phyloP scores from a whole-genome alignment of 2,888 invertebrate species.

The Lycia hirtaria region DNA sequence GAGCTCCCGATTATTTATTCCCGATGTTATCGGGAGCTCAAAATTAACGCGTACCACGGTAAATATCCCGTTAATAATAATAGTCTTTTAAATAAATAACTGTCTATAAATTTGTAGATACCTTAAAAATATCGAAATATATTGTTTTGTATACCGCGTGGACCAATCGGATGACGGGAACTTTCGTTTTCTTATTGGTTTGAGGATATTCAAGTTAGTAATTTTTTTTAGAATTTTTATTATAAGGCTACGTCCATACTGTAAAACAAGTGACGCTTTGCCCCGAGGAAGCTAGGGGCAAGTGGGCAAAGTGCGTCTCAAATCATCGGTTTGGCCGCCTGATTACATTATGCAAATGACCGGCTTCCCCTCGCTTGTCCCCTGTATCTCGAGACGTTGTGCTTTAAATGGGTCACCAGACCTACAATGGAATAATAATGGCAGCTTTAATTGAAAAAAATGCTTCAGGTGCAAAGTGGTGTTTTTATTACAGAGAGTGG shows the following conservation, averaged over 20 bases:
- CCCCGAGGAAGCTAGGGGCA: constrained; percentile 40
- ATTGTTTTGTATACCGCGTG: no score
- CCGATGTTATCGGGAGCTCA: no score
- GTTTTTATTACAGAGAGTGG: background rate
- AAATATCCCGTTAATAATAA: no score
- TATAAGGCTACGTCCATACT: constrained; percentile 14
- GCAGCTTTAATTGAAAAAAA: constrained; percentile 26
- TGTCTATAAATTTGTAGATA: no score
- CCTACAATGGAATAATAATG: constrained; percentile 27
- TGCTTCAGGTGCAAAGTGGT: constrained; percentile 2
- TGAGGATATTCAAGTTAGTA: no score
- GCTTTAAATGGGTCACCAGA: constrained; percentile 38
- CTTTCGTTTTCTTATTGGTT: no score
- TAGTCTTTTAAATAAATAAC: no score
- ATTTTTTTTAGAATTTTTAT: no score
- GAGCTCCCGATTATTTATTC: no score
- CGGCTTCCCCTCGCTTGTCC: constrained; percentile 54
- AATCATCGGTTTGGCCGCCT: constrained; percentile 64
- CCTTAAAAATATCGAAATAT: no score
- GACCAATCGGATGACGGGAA: no score
- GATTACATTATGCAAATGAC: constrained; percentile 71
- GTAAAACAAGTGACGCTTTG: background rate
- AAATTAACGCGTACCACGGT: no score
- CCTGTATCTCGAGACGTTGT: constrained; percentile 50
- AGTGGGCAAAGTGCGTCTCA: constrained; percentile 55